Evolutionary conservation across 2,888 invertebrate genomes (phyloP).

Genomic region (Eretmocerus hayati): DNA sequence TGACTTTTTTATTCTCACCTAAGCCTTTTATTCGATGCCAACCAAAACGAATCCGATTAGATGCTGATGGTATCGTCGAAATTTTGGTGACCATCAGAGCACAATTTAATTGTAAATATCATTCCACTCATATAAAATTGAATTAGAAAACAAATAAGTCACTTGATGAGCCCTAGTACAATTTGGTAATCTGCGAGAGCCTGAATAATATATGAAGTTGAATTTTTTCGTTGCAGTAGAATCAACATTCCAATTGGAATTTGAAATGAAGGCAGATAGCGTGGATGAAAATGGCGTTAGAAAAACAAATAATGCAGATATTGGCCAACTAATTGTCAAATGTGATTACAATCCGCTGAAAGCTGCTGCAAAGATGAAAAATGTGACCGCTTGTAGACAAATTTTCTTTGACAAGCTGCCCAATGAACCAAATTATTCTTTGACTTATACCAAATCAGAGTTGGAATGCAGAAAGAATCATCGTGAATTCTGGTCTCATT

Average conservation of each 20-base stretch:
- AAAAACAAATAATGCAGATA: conserved; percentile 20
- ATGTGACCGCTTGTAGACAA: background rate
- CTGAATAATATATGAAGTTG: background rate
- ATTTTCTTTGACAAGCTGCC: conserved; percentile 1
- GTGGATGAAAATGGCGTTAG: conserved; percentile 15
- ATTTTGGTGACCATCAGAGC: conserved; percentile 28
- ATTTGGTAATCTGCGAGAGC: too few species aligned
- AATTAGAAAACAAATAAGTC: background rate
- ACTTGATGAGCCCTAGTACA: background rate
- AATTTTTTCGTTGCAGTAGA: conserved; percentile 21
- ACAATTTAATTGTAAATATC: conserved; percentile 24
- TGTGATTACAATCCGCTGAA: conserved; percentile 3
- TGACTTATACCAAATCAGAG: conserved; percentile 10
- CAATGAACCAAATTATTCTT: conserved; percentile 3
- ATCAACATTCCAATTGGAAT: conserved; percentile 28
- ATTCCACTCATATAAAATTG: background rate
- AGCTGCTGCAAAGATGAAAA: background rate
- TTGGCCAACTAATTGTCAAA: background rate
- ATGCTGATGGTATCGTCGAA: conserved; percentile 41
- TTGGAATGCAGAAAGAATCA: conserved; percentile 10
- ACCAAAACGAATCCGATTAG: conserved; percentile 45
- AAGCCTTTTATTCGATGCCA: conserved; percentile 44
- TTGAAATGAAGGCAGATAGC: conserved; percentile 30
- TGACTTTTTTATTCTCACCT: conserved; percentile 46
- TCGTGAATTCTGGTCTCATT: conserved; percentile 19